Evolutionary conservation across 1,140 invertebrate genomes (phyloP), one percentile per base, ranked within the genome.

Genomic region (Bombus affinis): DNA sequence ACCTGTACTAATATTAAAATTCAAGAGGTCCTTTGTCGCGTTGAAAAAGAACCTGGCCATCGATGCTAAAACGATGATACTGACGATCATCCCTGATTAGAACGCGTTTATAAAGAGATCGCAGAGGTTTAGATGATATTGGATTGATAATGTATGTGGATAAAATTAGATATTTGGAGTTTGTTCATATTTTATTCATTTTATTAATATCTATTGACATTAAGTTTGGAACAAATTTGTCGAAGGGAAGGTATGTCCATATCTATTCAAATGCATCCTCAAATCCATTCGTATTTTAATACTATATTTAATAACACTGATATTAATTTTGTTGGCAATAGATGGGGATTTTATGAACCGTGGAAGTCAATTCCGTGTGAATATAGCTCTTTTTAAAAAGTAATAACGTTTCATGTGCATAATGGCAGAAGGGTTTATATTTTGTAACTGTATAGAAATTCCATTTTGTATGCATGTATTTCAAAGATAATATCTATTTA

Each of bases 1-100:
- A 77, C 62, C 32, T 72, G 37, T 70, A 80, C 78, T 88, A 75
- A 72, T 82, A 57, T 53, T 79, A 82, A 82, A 82, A 86, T 81
- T 85, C 25, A 28, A 39, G 59, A 53, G 78, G 32, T 39, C 44
- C 68, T n/a, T n/a, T 3, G 39, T 13, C 18, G 5, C 28, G 77
- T 53, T 53, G 75, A 57, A 57, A 76, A 53, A 70, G 44, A 22
- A 22, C 22, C 37, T 2, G 2, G 5, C 8, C 8, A 13, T 70
- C 53, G 62, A n/a, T 37, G 22, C 5, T n/a, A 10, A 9, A 15
- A 12, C 5, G 22, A 0, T 57, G 12, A 65, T 37, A 65, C 66
- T 35, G 57, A 53, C 44, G 5, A 35, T 32, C 18, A 53, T 15
- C 12, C 1, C 15, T 37, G 73, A 57, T 25, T 75, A 57, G 32